phyloP scores from a whole-genome alignment of 2,888 invertebrate genomes.

The Cancer borealis region DNA sequence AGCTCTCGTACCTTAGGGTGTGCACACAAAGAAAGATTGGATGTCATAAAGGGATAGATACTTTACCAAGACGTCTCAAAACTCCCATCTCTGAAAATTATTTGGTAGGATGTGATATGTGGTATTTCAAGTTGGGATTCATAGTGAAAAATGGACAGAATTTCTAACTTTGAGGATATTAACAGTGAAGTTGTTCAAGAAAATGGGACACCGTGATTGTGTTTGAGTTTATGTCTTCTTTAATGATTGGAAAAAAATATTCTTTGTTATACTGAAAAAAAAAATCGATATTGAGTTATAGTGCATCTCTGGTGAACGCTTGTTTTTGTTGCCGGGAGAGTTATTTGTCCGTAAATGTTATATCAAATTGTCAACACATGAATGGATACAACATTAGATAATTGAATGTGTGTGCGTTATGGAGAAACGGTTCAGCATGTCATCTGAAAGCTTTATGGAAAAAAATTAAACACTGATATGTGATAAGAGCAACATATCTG shows the following conservation, averaged over 20 bases:
- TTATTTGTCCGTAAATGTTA: neutral
- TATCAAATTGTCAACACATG: neutral
- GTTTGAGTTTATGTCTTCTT: neutral
- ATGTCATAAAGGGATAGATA: too few relatives aligned
- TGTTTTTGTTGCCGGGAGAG: neutral
- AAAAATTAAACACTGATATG: neutral
- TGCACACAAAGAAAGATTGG: too few relatives aligned
- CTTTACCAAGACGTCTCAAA: too few relatives aligned
- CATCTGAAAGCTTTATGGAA: neutral
- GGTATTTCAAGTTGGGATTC: neutral
- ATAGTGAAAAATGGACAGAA: neutral
- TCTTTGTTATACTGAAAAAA: neutral
- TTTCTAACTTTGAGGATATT: neutral
- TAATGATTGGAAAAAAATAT: neutral
- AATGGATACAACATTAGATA: neutral
- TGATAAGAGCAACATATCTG: neutral
- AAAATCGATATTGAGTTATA: neutral
- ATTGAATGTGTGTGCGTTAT: neutral
- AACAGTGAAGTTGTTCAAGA: neutral
- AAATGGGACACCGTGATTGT: neutral
- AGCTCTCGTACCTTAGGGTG: neutral
- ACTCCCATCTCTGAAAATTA: too few relatives aligned
- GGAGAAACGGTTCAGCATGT: neutral
- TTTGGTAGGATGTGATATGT: neutral
- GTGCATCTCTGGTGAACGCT: neutral